Percentiles rank a stretch among this genome's conserved stretches.
These are phyloP conservation scores for Scaptodrosophila lebanonensis DNA, from an alignment of 1,140 invertebrate genomes.

Conservation along the genomic window DNA sequence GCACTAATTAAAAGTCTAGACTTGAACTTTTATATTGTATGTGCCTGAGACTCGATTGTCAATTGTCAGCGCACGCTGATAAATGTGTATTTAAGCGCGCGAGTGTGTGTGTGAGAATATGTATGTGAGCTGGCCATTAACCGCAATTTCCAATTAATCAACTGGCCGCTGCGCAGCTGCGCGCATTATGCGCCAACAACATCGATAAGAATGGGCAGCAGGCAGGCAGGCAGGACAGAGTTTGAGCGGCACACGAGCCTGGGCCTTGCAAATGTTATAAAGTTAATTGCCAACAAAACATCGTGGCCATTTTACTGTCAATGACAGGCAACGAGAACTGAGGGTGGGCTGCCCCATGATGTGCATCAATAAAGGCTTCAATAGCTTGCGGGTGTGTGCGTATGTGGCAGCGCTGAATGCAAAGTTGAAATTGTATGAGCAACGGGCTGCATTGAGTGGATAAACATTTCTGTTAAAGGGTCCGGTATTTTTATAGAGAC, in stretches of 20 bases:
- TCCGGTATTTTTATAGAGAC: too few relatives aligned
- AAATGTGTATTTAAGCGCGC: too few relatives aligned
- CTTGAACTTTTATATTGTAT: slow-evolving; percentile 38
- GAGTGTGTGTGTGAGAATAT: too few relatives aligned
- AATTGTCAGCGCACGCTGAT: slow-evolving; percentile 21
- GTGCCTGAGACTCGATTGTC: slow-evolving; percentile 8
- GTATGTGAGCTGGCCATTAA: slow-evolving; percentile 58
- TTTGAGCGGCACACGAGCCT: too few relatives aligned
- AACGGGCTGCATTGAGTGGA: too few relatives aligned
- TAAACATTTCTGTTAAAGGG: too few relatives aligned
- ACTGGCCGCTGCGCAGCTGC: slow-evolving; percentile 22
- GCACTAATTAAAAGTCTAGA: slow-evolving; percentile 71
- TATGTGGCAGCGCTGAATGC: too few relatives aligned
- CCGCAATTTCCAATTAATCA: slow-evolving; percentile 73
- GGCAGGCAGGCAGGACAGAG: slow-evolving; percentile 14
- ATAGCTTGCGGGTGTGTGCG: too few relatives aligned
- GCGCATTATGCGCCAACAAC: slow-evolving; percentile 39
- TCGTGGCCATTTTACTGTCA: slow-evolving; percentile 38
- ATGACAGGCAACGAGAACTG: too few relatives aligned
- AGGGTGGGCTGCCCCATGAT: too few relatives aligned
- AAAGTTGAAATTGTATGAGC: too few relatives aligned
- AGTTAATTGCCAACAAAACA: slow-evolving; percentile 60
- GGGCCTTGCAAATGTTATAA: slow-evolving; percentile 67
- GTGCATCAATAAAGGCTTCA: too few relatives aligned
- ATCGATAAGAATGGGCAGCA: slow-evolving; percentile 6